Evolutionary conservation across 2,888 invertebrate genomes (phyloP), one percentile per base, ranked within the genome.

Genomic region (Eupithecia insigniata): DNA sequence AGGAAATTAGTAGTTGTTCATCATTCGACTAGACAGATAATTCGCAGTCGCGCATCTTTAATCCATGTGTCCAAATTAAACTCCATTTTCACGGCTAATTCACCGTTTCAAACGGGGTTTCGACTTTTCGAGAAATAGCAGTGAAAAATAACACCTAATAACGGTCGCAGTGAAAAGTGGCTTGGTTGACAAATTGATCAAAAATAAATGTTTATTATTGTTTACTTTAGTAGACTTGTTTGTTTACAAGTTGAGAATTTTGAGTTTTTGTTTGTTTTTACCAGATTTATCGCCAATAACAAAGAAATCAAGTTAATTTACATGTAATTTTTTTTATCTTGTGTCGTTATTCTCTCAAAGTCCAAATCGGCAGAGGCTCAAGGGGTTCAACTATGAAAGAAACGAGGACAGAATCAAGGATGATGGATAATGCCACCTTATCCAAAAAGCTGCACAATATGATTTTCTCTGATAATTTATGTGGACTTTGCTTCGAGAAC

Each of bases 401-500:
- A 51, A 22, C 12, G 51, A 22, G 12, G 22, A 51, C 10, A 51
- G 51, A 55, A 55, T 14, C 55, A 55, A 55, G 3, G 22, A 26
- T 3, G 22, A 22, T 26, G 26, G 55, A 55, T 14, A 55, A 55
- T 55, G 55, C 26, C 26, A 55, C 55, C 4, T 4, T 34, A 39
- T 16, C 26, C 1, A 67, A 12, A 26, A 67, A 39, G 28, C 26
- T 67, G 8, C 67, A 67, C 26, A 67, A 67, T 36, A 16, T 67
- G n/a, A 16, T 67, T 36, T 67, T 16, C 18, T 67, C 67, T 39
- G 36, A 28, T 34, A 34, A 58, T 26, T 36, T 67, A 36, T 67
- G 67, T 36, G 67, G 67, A 58, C 36, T 67, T 16, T 67, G 67
- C 36, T 67, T 58, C n/a, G 67, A 58, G 18, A 22, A 36, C 18